Base-by-base conservation (phyloP, 2,888 invertebrate genomes). In the Drosophila recens region DNA sequence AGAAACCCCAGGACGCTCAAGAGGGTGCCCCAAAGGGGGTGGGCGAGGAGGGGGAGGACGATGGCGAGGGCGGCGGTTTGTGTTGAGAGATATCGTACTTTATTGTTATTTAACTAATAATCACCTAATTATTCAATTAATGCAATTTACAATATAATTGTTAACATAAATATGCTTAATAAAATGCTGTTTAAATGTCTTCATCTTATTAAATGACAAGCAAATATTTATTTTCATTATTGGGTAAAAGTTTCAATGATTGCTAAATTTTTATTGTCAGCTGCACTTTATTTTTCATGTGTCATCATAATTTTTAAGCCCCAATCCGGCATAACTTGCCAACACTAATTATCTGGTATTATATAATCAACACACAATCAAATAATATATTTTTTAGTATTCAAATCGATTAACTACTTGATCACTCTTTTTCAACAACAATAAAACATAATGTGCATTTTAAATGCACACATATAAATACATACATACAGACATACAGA, bases 71-170 rank as follows among this genome's bases (percentile, higher is more conserved):
- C 38, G 79, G 58, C 10, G 75, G 34, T 13, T 59, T 76, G 54
- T 79, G 76, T 63, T 76, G 15, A 72, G 15, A 38, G 49, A 4
- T 57, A 2, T 10, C 10, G 43, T 54, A 30, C 46, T 34, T 45
- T 33, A 66, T 66, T 79, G 79, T 79, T 79, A 66, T 53, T 49
- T 27, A 69, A 63, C 42, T 59, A n/a, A 40, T 74, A 56, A 69
- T 69, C 73, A 61, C 43, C 49, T 52, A 62, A 78, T 62, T 76
- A 78, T 34, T 51, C 62, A 73, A 56, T 48, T 48, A 66, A 65
- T 59, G 70, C 75, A 63, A 76, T 75, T 70, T 59, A 62, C 49
- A 58, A 58, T 51, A 43, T 62, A 53, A 72, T 64, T 72, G 78
- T 75, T 75, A 73, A 48, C 56, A 48, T 57, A 63, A 46, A 68